Conservation (phyloP, 2,113 vertebrate genomes). For the Dendrocopos noguchii region DNA sequence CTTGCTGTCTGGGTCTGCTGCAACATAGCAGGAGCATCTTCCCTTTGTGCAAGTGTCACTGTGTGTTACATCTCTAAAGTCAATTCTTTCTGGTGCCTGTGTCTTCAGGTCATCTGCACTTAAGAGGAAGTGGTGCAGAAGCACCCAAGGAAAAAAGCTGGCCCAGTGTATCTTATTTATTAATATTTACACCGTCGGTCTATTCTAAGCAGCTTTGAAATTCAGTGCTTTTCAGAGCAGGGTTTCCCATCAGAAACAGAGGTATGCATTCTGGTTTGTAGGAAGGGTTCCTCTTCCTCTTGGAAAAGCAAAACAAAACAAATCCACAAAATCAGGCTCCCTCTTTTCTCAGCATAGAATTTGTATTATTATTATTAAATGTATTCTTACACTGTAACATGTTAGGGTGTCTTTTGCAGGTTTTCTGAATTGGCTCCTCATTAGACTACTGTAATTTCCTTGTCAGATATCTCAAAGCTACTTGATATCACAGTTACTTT, state of each 20-base stretch:
- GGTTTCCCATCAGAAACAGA: neutral
- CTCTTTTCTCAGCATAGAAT: neutral
- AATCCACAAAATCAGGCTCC: neutral
- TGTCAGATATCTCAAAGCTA: conserved; percentile 53
- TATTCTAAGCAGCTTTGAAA: conserved; percentile 27
- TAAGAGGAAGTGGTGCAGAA: neutral
- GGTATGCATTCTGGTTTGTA: neutral
- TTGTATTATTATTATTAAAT: conserved; percentile 39
- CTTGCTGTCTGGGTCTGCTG: neutral
- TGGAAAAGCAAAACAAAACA: neutral
- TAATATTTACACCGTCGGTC: conserved; percentile 31
- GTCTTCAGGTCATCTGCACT: conserved; percentile 11
- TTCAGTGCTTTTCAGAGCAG: neutral
- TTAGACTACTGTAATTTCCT: conserved; percentile 47
- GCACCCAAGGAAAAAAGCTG: neutral
- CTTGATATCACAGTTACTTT: conserved; percentile 53
- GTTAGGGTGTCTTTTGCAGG: conserved; percentile 3
- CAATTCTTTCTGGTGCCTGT: neutral
- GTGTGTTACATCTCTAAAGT: neutral
- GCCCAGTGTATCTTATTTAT: conserved; percentile 2
- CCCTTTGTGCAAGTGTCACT: neutral
- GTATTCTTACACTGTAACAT: neutral
- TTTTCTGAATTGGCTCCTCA: conserved; percentile 36
- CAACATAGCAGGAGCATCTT: neutral
- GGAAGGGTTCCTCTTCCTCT: neutral